phyloP scores from a whole-genome alignment of 2,797 vertebrate genomes.

The Hipposideros larvatus region DNA sequence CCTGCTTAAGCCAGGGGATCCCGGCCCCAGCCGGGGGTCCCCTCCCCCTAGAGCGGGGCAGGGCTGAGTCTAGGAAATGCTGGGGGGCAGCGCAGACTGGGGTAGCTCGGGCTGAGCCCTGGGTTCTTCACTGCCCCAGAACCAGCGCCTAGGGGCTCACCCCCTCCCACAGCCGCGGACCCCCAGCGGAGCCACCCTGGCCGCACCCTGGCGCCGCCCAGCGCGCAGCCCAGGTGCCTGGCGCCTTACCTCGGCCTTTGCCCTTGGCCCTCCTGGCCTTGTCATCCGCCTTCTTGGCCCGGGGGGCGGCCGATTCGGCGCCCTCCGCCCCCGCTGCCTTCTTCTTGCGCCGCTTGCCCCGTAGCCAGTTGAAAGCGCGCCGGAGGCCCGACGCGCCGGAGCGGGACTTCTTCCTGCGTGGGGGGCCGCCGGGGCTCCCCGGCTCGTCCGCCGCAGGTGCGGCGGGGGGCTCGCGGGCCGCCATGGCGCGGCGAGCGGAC shows the following conservation, averaged over 20 bases:
- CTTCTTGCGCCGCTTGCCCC: conserved; percentile 90
- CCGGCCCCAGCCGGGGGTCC: neutral
- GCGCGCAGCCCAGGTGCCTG: conserved; percentile 67
- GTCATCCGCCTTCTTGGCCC: conserved; percentile 82
- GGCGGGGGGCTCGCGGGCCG: conserved; percentile 80
- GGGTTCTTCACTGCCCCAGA: neutral
- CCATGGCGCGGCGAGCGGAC: conserved; percentile 74
- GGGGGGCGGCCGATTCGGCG: conserved; percentile 63
- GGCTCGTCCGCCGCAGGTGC: conserved; percentile 78
- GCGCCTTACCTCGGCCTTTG: conserved; percentile 82
- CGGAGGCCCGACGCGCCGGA: conserved; percentile 88
- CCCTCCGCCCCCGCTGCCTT: conserved; percentile 81
- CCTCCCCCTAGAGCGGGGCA: neutral
- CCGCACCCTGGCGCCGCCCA: conserved; percentile 26
- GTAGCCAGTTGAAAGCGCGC: conserved; percentile 94
- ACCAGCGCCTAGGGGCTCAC: neutral
- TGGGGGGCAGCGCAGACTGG: neutral
- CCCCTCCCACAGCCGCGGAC: neutral
- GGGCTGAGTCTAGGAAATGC: neutral
- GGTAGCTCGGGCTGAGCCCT: neutral
- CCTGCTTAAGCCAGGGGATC: conserved; percentile 12
- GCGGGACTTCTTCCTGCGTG: conserved; percentile 90
- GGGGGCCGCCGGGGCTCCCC: conserved; percentile 72
- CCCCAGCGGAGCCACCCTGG: neutral
- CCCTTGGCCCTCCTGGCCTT: conserved; percentile 82